Base-by-base conservation (phyloP, 2,113 vertebrate genomes). In the Variabilichromis moorii region DNA sequence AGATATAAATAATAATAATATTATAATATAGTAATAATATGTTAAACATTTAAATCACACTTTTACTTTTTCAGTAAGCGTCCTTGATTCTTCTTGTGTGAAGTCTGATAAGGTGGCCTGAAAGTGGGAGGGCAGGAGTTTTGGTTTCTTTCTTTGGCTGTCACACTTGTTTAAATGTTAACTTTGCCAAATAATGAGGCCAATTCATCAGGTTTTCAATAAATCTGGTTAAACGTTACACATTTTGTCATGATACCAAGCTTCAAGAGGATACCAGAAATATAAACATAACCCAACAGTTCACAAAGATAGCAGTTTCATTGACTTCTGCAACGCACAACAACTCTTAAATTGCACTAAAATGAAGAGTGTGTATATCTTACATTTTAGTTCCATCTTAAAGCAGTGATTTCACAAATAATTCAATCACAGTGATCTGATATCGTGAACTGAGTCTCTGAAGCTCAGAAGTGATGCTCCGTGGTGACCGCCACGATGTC, bases 161-260 rank as follows among this genome's bases (percentile, higher is more conserved):
- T 2, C 55, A 16, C 55, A 59, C 2, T 16, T 59, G 55, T 59
- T 9, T 28, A 28, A 0, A 59, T 59, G 24, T 59, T 59, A 2
- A 59, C 24, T 26, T 16, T 26, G 55, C 13, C 24, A 59, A 16
- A 59, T 28, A 59, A 59, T 16, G 24, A 59, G 0, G 55, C 55
- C 24, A 14, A 59, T 59, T 59, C 55, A 59, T 59, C 24, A 0
- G 24, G 24, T 28, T 59, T 59, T 59, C 24, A 59, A 57, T 0
- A 57, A 13, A 57, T 57, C 24, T 57, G 24, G 11, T 26, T 26
- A 57, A 57, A 26, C 1, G 2, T 55, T 55, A 13, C 4, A 55
- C 54, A 55, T 55, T 55, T 55, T 55, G 54, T 0, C 12, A 0
- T 14, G 3, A 26, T 0, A 26, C 7, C 54, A 8, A 5, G 21